These are phyloP conservation scores for Neotoxoptera formosana DNA, from an alignment of 1,140 invertebrate genomes.

Conservation along the genomic window DNA sequence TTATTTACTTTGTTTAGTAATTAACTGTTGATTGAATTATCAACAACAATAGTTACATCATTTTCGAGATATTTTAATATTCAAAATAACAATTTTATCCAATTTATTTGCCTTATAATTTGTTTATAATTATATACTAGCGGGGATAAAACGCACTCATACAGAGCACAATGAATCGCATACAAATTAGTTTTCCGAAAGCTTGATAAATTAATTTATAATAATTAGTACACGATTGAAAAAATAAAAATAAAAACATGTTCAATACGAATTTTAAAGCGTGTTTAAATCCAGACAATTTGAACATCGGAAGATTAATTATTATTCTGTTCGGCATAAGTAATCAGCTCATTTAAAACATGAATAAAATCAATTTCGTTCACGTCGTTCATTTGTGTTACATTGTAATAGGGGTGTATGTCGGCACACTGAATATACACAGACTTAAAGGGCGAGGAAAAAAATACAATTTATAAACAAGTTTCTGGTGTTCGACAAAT, in stretches of 20 bases:
- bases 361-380: constrained; percentile 2
- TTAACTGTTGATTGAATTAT: not conserved
- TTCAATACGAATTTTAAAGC: constrained; percentile 29
- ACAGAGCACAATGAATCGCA: not conserved
- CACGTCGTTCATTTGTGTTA: not conserved
- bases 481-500: not conserved
- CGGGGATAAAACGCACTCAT: not conserved
- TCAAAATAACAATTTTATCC: not conserved
- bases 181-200: not conserved
- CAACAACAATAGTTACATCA: not conserved
- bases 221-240: constrained; percentile 6
- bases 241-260: constrained; percentile 1
- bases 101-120: not conserved
- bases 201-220: not conserved
- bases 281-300: not conserved
- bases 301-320: not conserved
- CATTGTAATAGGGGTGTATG: not conserved
- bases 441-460: not conserved
- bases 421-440: not conserved
- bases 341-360: not conserved
- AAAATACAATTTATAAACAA: not conserved
- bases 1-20: not conserved
- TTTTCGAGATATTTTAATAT: not conserved
- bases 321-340: not conserved
- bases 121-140: not conserved